These are phyloP conservation scores for Passerculus sandwichensis DNA, from an alignment of 2,797 vertebrate genomes.

Conservation along the genomic window DNA sequence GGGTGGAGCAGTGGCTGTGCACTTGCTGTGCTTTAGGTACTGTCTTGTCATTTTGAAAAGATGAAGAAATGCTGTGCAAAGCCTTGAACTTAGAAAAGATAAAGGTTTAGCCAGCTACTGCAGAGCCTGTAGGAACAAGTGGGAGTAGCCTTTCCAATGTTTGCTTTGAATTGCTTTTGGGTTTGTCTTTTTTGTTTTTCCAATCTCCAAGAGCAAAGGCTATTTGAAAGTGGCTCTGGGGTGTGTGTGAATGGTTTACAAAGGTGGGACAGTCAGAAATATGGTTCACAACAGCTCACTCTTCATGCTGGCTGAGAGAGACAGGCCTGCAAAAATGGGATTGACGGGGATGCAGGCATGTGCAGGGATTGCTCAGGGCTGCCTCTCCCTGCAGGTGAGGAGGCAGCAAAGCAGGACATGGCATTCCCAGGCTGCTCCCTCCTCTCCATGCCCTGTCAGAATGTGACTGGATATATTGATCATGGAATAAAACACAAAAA, in stretches of 20 bases:
- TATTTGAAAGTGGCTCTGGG: not conserved
- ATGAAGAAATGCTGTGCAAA: not conserved
- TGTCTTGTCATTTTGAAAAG: not conserved
- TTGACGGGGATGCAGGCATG: too few species aligned
- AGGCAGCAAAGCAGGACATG: not conserved
- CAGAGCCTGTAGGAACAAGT: not conserved
- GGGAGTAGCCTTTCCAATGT: not conserved
- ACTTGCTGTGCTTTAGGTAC: not conserved
- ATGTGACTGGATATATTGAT: rapidly evolving
- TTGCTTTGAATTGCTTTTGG: not conserved
- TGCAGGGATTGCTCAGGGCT: not conserved
- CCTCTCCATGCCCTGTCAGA: not conserved
- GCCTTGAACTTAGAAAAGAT: not conserved
- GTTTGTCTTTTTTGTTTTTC: not conserved
- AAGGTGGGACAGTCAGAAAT: not conserved
- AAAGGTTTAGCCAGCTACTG: not conserved
- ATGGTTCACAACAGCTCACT: not conserved
- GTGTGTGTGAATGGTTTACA: not conserved
- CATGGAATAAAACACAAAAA: rapidly evolving
- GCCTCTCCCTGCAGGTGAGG: not conserved
- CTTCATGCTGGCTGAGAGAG: not conserved
- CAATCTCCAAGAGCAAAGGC: not conserved
- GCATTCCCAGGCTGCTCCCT: not conserved
- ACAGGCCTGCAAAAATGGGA: not conserved
- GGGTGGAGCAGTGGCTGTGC: not conserved